A percentile compares a stretch with the other conserved stretches of the same genome.
phyloP scores from a whole-genome alignment of 1,140 invertebrate species.

The Hyles euphorbiae region DNA sequence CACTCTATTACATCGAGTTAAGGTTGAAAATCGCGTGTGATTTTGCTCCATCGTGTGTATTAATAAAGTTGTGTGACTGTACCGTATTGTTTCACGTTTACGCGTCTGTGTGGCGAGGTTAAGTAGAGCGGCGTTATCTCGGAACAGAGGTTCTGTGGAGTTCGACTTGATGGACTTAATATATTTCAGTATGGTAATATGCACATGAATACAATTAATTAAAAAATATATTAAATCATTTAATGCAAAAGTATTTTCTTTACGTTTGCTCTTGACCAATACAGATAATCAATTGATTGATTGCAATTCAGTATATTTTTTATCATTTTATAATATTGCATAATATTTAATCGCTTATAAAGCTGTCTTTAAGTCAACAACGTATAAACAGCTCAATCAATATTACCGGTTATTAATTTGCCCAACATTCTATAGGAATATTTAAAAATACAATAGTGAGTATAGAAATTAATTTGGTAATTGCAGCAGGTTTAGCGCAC shows the following conservation, averaged over 20 bases:
- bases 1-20: slow-evolving; percentile 9
- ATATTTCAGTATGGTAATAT: background rate
- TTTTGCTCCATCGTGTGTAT: slow-evolving; percentile 24
- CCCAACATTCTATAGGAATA: background rate
- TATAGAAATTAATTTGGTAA: slow-evolving; percentile 46
- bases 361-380: too few species aligned
- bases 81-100: slow-evolving; percentile 75
- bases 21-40: slow-evolving; percentile 24
- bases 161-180: slow-evolving; percentile 38
- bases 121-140: slow-evolving; percentile 74
- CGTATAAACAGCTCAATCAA: too few species aligned
- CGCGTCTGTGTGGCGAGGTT: slow-evolving; percentile 70
- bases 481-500: slow-evolving; percentile 47
- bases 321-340: too few species aligned
- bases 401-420: background rate
- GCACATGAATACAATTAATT: background rate
- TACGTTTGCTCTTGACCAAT: too few species aligned
- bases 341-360: too few species aligned
- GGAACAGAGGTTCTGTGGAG: slow-evolving; percentile 68
- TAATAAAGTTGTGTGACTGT: slow-evolving; percentile 56
- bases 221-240: too few species aligned
- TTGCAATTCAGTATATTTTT: too few species aligned
- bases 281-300: too few species aligned
- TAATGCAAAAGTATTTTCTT: too few species aligned
- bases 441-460: too few species aligned